Percentiles rank a stretch among this genome's conserved stretches.
phyloP scores from a whole-genome alignment of 2,888 invertebrate genomes.

The Himalopsyche tibetana region DNA sequence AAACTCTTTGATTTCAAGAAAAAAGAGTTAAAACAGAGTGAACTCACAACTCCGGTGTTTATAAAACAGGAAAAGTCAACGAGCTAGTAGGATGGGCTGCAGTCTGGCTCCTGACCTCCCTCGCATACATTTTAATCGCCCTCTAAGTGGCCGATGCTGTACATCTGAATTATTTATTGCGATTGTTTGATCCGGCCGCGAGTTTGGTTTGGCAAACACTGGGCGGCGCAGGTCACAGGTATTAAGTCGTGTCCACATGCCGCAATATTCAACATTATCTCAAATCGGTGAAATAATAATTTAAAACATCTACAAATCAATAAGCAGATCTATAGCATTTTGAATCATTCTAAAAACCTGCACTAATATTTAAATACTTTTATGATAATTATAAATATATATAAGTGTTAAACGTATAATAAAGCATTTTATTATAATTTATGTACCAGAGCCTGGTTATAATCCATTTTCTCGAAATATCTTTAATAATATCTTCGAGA shows the following conservation, averaged over 20 bases:
- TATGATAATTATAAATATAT: no score
- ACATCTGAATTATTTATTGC: conserved; percentile 59
- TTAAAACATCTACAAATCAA: no score
- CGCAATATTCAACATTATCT: not conserved
- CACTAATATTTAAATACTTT: no score
- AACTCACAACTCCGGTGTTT: not conserved
- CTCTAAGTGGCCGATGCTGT: conserved; percentile 60
- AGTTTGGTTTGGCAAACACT: conserved; percentile 62
- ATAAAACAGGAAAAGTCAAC: conserved; percentile 9
- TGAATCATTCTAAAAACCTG: no score
- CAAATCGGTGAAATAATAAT: no score
- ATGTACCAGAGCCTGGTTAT: no score
- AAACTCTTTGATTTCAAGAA: no score
- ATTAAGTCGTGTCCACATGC: conserved; percentile 9
- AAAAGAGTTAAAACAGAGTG: not conserved
- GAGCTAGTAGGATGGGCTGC: not conserved
- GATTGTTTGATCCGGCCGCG: conserved; percentile 56
- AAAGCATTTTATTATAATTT: no score
- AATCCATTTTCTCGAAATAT: no score
- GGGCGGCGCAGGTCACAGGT: conserved; percentile 23
- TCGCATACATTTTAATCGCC: conserved; percentile 57
- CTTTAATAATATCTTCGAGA: no score
- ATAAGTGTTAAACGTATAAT: no score
- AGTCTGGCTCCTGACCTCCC: conserved; percentile 37
- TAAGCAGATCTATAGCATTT: no score